These are phyloP conservation scores for Ibycter americanus DNA, from an alignment of 2,797 vertebrate species.

Conservation along the genomic window DNA sequence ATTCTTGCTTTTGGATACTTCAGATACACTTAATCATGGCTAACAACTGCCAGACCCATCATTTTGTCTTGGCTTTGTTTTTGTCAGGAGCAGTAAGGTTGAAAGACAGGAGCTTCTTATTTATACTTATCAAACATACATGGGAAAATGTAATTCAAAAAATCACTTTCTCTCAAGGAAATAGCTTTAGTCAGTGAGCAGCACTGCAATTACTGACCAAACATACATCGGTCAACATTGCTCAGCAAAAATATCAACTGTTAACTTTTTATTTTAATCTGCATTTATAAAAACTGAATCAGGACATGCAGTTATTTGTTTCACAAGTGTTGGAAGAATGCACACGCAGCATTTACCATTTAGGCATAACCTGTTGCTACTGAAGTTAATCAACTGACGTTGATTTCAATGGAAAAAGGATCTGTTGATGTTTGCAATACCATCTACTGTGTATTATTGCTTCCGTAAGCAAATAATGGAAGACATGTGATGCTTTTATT, in stretches of 20 bases:
- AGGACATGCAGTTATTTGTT: neutral
- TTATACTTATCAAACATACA: neutral
- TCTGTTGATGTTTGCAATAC: neutral
- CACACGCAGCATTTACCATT: neutral
- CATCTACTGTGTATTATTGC: neutral
- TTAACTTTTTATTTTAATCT: constrained; percentile 14
- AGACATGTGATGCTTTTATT: constrained; percentile 34
- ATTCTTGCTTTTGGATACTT: neutral
- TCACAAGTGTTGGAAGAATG: neutral
- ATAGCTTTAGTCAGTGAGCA: neutral
- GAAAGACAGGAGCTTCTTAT: neutral
- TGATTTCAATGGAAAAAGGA: neutral
- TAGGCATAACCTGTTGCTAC: neutral
- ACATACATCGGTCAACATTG: neutral
- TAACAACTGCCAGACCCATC: neutral
- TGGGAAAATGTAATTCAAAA: neutral
- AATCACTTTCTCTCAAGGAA: neutral
- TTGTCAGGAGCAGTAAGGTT: neutral
- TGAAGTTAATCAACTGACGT: constrained; percentile 8
- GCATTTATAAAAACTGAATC: constrained; percentile 16
- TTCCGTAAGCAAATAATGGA: constrained; percentile 44
- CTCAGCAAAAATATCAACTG: neutral
- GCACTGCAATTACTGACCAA: neutral
- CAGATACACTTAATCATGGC: neutral
- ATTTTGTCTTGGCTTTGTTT: neutral